These are phyloP conservation scores for Elgonia sp. DNA, from an alignment of 2,888 invertebrate genomes.

Conservation along the genomic window DNA sequence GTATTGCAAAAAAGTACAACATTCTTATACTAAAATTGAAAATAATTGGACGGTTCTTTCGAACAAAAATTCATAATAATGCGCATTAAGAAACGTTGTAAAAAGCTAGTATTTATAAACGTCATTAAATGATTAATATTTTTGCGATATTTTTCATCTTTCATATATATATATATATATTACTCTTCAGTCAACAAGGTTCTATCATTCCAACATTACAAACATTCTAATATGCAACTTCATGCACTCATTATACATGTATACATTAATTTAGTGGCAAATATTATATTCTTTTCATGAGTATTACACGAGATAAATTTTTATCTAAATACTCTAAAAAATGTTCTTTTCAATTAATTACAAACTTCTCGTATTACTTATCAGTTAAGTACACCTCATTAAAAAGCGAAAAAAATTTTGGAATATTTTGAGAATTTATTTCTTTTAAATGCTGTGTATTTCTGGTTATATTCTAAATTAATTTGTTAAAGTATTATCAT, in stretches of 20 bases:
- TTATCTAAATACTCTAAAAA: no score
- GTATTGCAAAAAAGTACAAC: constrained; percentile 36
- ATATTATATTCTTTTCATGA: constrained; percentile 29
- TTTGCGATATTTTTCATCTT: not conserved
- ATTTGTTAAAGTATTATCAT: no score
- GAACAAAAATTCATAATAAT: constrained; percentile 34
- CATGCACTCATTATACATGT: constrained; percentile 3
- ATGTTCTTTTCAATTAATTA: no score
- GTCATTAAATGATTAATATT: not conserved
- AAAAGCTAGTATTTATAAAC: constrained; percentile 16
- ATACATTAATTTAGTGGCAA: constrained; percentile 38
- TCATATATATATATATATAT: not conserved
- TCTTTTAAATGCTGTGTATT: no score
- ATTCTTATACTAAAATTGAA: not conserved
- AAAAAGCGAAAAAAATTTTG: constrained; percentile 30
- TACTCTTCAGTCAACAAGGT: not conserved
- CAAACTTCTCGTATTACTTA: not conserved
- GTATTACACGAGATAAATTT: constrained; percentile 26
- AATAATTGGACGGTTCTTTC: constrained; percentile 51
- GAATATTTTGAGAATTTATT: not conserved
- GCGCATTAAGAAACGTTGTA: constrained; percentile 5
- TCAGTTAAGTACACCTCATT: constrained; percentile 45
- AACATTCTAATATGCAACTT: constrained; percentile 13
- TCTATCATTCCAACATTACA: constrained; percentile 39
- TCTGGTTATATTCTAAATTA: no score